Conservation (phyloP, 2,888 invertebrate species). For the Nineta flava region DNA sequence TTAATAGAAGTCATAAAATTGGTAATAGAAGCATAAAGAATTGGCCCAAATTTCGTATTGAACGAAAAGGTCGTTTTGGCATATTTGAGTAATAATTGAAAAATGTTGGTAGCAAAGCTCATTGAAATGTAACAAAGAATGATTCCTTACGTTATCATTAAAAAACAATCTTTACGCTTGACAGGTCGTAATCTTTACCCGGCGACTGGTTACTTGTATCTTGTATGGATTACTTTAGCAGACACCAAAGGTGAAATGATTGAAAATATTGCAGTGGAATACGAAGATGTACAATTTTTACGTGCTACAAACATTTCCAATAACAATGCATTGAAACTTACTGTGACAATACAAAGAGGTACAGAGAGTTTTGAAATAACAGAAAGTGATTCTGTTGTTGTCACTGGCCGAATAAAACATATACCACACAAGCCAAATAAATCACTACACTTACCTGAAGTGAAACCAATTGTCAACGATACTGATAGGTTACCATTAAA, state of each 20-base stretch:
- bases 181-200: constrained; percentile 35
- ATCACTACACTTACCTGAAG: constrained; percentile 29
- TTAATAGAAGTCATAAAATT: too few species aligned
- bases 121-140: constrained; percentile 18
- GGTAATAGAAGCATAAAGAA: too few species aligned
- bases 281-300: constrained; percentile 41
- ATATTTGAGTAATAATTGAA: constrained; percentile 26
- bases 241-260: constrained; percentile 24
- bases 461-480: constrained; percentile 8
- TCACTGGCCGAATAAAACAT: constrained; percentile 49
- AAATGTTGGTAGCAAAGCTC: not conserved
- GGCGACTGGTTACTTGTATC: constrained; percentile 37
- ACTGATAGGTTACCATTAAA: not conserved
- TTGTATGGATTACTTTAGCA: constrained; percentile 37
- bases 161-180: constrained; percentile 2
- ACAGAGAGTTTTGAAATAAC: constrained; percentile 30
- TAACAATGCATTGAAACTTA: constrained; percentile 20
- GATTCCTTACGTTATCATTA: not conserved
- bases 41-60: too few species aligned
- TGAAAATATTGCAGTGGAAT: constrained; percentile 33
- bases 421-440: constrained; percentile 38
- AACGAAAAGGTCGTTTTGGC: not conserved
- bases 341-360: constrained; percentile 26
- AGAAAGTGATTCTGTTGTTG: constrained; percentile 51
- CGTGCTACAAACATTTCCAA: constrained; percentile 37